Evolutionary conservation across 2,888 invertebrate species (phyloP), one percentile per base, ranked within the genome.

Genomic region (Leucozona laternaria): DNA sequence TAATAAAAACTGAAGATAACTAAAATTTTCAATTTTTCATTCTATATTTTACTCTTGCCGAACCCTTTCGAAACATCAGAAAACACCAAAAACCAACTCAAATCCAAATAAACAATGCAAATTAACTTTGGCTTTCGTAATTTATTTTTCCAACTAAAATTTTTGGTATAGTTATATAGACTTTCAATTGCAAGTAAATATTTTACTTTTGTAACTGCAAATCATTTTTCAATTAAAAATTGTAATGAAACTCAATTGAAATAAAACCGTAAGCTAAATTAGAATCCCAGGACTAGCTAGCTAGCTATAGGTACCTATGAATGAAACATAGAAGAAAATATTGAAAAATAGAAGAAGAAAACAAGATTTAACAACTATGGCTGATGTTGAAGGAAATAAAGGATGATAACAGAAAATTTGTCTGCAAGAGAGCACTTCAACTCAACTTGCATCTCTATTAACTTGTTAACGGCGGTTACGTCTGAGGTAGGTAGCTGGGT

Each of bases 381-480:
- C 72, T 77, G 72, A 68, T 66, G 79, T 37, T 55, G 57, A 45
- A 57, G 73, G 70, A 84, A 76, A 84, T 71, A 79, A 66, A 68
- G 17, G 50, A 86, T 78, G 75, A 82, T 77, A 85, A 82, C 82
- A 70, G 78, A 82, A 79, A 86, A 82, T 81, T 82, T 86, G 82
- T 86, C 86, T 79, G 82, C 57, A 55, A 86, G 70, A 86, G 70
- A 72, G 82, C 73, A 86, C 86, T 86, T 78, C 53, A 70, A 70
- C 73, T 81, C 70, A 81, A 78, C 78, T 86, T 86, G 82, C 86
- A 75, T 81, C 82, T 86, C 81, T 82, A 82, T 86, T 86, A 86
- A 81, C 86, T 86, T 86, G 86, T 86, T 82, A 82, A 86, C 78
- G 78, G 48, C 72, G 81, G 86, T 86, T 82, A 78, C 45, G 70